These are phyloP conservation scores for Taeniopygia guttata DNA, from an alignment of 2,797 vertebrate species.

Conservation along the genomic window DNA sequence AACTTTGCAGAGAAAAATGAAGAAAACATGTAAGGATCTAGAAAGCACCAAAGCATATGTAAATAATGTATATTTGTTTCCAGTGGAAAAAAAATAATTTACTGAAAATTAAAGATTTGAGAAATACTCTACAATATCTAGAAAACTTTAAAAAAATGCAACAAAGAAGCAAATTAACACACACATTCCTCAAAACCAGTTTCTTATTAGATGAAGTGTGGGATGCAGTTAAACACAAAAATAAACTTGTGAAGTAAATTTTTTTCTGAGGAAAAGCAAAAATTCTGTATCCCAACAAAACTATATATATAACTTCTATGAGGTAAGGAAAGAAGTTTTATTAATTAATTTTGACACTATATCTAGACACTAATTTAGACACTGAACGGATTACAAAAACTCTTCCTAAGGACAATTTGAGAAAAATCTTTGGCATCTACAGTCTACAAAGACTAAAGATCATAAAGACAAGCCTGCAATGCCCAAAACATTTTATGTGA, in stretches of 20 bases:
- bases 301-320: neutral
- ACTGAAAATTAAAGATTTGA: neutral
- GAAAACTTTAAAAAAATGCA: neutral
- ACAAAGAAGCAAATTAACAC: neutral
- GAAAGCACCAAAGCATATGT: neutral
- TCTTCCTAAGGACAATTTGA: neutral
- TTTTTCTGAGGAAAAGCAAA: conserved; percentile 30
- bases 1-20: neutral
- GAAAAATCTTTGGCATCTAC: neutral
- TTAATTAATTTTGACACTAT: neutral
- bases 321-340: neutral
- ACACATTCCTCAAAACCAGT: neutral
- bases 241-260: conserved; percentile 13
- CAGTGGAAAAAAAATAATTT: neutral
- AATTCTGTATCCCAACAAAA: neutral
- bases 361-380: neutral
- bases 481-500: neutral
- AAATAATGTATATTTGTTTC: neutral
- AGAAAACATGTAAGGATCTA: neutral
- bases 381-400: neutral
- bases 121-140: neutral
- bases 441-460: neutral
- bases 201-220: neutral
- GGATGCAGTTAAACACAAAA: conserved; percentile 6
- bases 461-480: neutral